Evolutionary conservation across 2,888 invertebrate species (phyloP), one percentile per base, ranked within the genome.

Genomic region (Geophilus truncorum): DNA sequence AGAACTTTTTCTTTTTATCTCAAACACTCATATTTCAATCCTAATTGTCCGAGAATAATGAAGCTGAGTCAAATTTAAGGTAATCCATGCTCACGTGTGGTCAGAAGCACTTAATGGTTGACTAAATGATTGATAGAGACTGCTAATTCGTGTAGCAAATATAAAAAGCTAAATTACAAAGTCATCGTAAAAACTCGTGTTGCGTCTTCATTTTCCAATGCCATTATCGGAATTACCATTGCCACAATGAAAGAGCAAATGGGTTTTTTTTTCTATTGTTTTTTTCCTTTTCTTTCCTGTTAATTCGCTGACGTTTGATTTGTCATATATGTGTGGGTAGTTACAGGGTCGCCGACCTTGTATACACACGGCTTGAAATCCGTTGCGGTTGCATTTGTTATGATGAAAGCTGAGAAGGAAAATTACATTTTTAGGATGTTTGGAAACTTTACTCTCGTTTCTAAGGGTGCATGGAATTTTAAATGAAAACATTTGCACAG

Each of bases 401-500:
- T 70, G 25, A 12, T 70, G 70, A 70, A 51, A 28, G 28, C 70
- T 70, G 70, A 70, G 70, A 70, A 70, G 25, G 70, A 12, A 70
- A 70, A 70, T 70, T 70, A 70, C 70, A 70, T 70, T 70, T 70
- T 28, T 70, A 70, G 70, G 70, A 70, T 70, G 70, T 70, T 70
- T 70, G 70, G 28, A 70, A 70, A 70, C 70, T 70, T 70, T 70
- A 28, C 70, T 70, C 70, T 25, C 28, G 70, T 70, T n/a, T n/a
- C 70, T 70, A 51, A 28, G 28, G 70, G 70, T 70, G 23, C 70
- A n/a, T 70, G 70, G 70, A 70, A 70, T 70, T 70, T 70, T 70
- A 70, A 70, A 70, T 70, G 70, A 70, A 70, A 70, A 70, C 70
- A 70, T 70, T 70, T 70, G 70, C 70, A 70, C 70, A 70, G 28